Conservation (phyloP, 2,888 invertebrate species). For the Hermodice carunculata region DNA sequence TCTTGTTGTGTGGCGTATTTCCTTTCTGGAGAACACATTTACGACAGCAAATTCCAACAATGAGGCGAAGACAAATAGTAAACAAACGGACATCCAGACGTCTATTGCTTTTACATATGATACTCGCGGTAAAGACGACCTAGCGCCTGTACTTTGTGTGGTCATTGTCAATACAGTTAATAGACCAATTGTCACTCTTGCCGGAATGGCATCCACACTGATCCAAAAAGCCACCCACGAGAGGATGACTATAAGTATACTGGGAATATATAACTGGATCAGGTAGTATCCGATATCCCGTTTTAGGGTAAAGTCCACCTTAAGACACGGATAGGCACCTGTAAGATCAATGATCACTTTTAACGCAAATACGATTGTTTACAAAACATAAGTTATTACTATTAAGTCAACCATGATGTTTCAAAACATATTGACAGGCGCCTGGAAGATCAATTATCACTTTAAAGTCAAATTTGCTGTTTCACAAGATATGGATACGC, state of each 20-base stretch:
- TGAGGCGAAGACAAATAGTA: constrained; percentile 48
- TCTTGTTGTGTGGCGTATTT: constrained; percentile 23
- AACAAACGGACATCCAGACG: constrained; percentile 53
- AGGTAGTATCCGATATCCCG: constrained; percentile 45
- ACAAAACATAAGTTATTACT: no score
- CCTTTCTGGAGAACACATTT: constrained; percentile 48
- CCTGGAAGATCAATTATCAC: no score
- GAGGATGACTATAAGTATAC: constrained; percentile 82
- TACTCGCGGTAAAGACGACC: constrained; percentile 89
- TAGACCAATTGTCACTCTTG: constrained; percentile 72
- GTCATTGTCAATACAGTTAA: constrained; percentile 82
- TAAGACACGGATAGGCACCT: constrained; percentile 45
- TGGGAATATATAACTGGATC: constrained; percentile 44
- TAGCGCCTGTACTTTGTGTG: constrained; percentile 92
- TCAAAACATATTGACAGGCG: no score
- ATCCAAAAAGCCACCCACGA: constrained; percentile 98
- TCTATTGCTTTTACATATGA: constrained; percentile 93
- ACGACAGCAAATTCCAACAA: constrained; percentile 50
- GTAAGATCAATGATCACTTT: no score
- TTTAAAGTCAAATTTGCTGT: no score
- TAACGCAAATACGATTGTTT: no score
- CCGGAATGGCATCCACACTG: constrained; percentile 86
- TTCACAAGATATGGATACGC: no score
- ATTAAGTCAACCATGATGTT: no score
- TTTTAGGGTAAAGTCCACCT: constrained; percentile 39